Conservation (phyloP, 1,140 invertebrate species). For the Formica selysi region DNA sequence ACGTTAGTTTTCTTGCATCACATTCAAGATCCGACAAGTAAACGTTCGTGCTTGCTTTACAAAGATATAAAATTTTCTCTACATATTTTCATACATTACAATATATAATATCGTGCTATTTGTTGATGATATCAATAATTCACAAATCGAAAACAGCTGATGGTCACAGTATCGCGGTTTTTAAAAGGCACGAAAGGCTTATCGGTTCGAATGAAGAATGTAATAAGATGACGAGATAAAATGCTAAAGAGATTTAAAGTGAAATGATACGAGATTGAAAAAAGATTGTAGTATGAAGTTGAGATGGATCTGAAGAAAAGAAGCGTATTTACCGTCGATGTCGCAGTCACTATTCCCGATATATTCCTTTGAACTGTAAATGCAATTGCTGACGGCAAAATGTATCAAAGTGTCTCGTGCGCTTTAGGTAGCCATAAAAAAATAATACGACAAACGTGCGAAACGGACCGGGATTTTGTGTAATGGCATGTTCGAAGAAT, state of each 20-base stretch:
- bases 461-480: conserved; percentile 14
- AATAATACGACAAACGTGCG: conserved; percentile 16
- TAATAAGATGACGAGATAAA: neutral
- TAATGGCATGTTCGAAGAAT: conserved; percentile 15
- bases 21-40: neutral
- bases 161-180: neutral
- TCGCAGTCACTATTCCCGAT: neutral
- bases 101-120: neutral
- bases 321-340: neutral
- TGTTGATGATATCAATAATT: neutral
- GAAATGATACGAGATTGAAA: neutral
- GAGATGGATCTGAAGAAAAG: neutral
- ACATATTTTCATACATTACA: neutral
- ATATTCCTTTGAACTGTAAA: conserved; percentile 30
- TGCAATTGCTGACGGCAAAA: conserved; percentile 8
- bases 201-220: neutral
- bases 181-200: neutral
- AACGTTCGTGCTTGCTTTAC: neutral
- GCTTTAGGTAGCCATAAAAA: conserved; percentile 29
- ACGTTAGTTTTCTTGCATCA: neutral
- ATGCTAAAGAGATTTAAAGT: conserved; percentile 1
- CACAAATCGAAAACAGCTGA: neutral
- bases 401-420: conserved; percentile 4
- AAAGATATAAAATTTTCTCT: neutral
- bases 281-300: conserved; percentile 18